Percentiles rank a stretch among this genome's conserved stretches.
Evolutionary conservation across 2,113 vertebrate species (phyloP).

Genomic region (Stercorarius parasiticus): DNA sequence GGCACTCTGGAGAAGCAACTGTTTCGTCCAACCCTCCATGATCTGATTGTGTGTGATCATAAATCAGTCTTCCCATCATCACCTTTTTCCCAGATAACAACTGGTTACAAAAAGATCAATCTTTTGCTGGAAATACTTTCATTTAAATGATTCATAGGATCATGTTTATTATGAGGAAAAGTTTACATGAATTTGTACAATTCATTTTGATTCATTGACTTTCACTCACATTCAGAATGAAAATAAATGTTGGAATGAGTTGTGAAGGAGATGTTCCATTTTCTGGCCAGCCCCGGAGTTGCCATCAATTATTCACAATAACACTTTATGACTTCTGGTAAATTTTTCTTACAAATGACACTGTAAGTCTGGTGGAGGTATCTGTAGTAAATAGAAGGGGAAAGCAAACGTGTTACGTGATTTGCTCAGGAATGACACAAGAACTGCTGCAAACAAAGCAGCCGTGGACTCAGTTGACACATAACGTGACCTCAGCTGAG

Average conservation of each 20-base stretch:
- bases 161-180: neutral
- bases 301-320: neutral
- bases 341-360: neutral
- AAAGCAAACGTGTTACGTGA: accelerated
- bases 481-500: neutral
- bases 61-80: neutral
- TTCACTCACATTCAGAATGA: neutral
- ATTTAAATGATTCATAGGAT: slow-evolving; percentile 9
- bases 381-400: neutral
- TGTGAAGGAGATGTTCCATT: neutral
- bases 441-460: neutral
- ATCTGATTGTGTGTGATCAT: neutral
- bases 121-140: slow-evolving; percentile 8
- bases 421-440: neutral
- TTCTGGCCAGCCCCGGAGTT: neutral
- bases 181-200: neutral
- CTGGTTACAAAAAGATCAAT: neutral
- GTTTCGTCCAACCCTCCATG: neutral
- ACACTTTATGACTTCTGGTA: neutral
- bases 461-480: neutral
- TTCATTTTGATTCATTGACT: slow-evolving; percentile 7
- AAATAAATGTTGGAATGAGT: neutral
- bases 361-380: neutral
- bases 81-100: neutral
- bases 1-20: neutral